phyloP scores from a whole-genome alignment of 2,113 vertebrate species.

The Syngnathus scovelli region DNA sequence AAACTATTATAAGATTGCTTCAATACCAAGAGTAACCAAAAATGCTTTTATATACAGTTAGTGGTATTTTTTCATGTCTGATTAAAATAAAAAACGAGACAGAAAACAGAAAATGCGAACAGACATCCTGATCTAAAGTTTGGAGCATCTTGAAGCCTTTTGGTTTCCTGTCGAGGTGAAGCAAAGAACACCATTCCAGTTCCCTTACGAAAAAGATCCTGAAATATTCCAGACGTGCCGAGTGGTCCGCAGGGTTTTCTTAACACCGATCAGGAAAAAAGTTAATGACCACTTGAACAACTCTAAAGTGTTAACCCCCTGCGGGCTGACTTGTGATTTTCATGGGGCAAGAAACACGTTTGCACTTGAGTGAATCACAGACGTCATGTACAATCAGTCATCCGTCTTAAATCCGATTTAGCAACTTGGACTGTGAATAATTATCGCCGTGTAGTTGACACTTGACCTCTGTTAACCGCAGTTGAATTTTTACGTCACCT shows the following conservation, averaged over 20 bases:
- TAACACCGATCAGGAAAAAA: neutral
- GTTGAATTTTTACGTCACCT: slow-evolving; percentile 69
- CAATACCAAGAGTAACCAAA: too few relatives aligned
- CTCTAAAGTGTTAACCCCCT: neutral
- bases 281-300: neutral
- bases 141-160: neutral
- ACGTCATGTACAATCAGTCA: neutral
- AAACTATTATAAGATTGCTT: too few relatives aligned
- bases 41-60: too few relatives aligned
- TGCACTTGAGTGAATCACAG: neutral
- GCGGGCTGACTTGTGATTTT: neutral
- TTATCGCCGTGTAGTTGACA: neutral
- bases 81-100: neutral
- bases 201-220: neutral
- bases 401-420: neutral
- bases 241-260: neutral
- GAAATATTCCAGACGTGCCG: neutral
- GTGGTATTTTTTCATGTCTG: neutral
- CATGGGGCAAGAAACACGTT: neutral
- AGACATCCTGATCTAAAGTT: neutral
- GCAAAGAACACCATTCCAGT: neutral
- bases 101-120: neutral
- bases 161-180: neutral
- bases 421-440: neutral
- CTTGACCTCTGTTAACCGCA: neutral